Base-by-base conservation (phyloP, 1,140 invertebrate species). In the Penaeus vannamei region DNA sequence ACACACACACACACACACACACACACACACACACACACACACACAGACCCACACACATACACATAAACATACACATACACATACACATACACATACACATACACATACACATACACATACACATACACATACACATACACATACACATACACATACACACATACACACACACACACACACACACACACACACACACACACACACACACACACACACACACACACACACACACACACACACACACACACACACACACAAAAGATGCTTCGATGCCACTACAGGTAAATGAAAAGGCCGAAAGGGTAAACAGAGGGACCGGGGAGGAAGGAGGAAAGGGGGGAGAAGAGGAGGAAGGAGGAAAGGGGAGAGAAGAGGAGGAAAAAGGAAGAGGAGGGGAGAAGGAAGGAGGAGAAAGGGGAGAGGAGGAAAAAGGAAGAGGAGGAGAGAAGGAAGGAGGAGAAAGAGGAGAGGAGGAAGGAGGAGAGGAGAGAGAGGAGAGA, bases 131-230 rank as follows among this genome's bases (percentile, higher is more conserved):
- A 46, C 42, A 46, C 42, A 46, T 10, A 46, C 42, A 46, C 42
- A 46, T 10, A 46, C 42, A 46, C 42, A 46, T 10, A 46, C 42
- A 46, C 42, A 46, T 10, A 46, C 42, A 46, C 42, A 46, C 42
- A 46, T 10, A 46, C 42, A 46, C 42, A 46, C 42, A 46, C 42
- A 46, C 42, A 46, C 42, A 46, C 42, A 46, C 29, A 29, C 29
- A 29, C 23, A 29, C 23, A 69, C 23, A n/a, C 64, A 69, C 64
- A 69, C 64, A 69, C 64, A 69, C 64, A 69, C 64, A 69, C 64
- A 69, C 64, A 69, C 64, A 69, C 64, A 69, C 64, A 69, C 64
- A 69, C 64, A 69, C 64, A 69, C 64, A 69, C 64, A 69, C 64
- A 69, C 64, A 69, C 64, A 69, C 64, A 69, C 64, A 69, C 64